phyloP scores from a whole-genome alignment of 2,797 vertebrate species.

The Artibeus lituratus region DNA sequence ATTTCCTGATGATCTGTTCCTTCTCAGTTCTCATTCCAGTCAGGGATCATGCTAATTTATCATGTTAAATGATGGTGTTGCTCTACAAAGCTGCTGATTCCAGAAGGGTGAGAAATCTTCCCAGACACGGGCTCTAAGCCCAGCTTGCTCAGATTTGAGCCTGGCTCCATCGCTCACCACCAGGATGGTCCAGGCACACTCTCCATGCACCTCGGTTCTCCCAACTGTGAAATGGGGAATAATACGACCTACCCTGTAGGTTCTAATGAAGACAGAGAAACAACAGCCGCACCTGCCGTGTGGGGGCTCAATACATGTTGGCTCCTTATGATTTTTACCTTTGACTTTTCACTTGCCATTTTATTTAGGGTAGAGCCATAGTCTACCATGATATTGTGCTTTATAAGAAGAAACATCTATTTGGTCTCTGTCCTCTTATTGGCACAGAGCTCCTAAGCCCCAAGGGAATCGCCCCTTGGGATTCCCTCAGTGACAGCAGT shows the following conservation, averaged over 20 bases:
- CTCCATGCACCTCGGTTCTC: background rate
- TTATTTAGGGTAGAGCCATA: background rate
- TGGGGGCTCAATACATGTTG: background rate
- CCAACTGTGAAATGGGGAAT: background rate
- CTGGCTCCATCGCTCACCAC: background rate
- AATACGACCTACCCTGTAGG: background rate
- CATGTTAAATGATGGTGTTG: background rate
- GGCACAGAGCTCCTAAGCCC: background rate
- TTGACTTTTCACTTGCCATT: constrained; percentile 13
- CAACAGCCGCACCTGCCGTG: background rate
- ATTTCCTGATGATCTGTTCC: constrained; percentile 28
- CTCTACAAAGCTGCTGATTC: background rate
- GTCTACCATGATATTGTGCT: background rate
- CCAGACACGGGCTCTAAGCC: background rate
- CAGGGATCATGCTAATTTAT: background rate
- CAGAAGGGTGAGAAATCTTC: background rate
- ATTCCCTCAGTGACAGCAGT: background rate
- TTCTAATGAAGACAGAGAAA: background rate
- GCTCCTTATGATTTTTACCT: background rate
- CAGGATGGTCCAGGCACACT: background rate
- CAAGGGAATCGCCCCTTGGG: too few species aligned
- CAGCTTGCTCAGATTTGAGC: background rate
- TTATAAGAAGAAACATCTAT: background rate
- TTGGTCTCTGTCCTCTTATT: background rate
- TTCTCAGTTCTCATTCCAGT: constrained; percentile 44